phyloP scores from a whole-genome alignment of 2,888 invertebrate genomes.

The Eremobia ochroleuca region DNA sequence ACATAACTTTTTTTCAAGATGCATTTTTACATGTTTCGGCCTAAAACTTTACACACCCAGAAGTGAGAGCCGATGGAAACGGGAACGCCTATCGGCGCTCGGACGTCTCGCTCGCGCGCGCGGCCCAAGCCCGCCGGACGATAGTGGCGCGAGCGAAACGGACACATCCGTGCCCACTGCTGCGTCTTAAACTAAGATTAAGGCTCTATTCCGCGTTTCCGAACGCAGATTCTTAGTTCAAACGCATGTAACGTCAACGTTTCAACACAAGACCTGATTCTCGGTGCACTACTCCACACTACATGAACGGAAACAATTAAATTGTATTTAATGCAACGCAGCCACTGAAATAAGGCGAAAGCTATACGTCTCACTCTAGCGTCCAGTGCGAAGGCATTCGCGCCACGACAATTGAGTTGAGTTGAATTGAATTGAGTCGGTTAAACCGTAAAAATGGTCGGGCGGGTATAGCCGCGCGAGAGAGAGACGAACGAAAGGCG shows the following conservation, averaged over 20 bases:
- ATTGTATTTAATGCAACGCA: conserved; percentile 71
- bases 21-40: conserved; percentile 91
- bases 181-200: conserved; percentile 89
- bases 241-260: conserved; percentile 79
- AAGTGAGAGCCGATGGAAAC: conserved; percentile 82
- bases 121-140: conserved; percentile 78
- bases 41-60: conserved; percentile 91
- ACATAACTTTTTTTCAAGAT: conserved; percentile 92
- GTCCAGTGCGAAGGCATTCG: conserved; percentile 89
- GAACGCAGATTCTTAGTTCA: conserved; percentile 83
- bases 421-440: conserved; percentile 91
- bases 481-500: conserved; percentile 90
- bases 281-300: conserved; percentile 52
- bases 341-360: conserved; percentile 79
- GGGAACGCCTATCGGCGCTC: conserved; percentile 87
- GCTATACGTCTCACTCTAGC: conserved; percentile 89
- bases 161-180: conserved; percentile 80
- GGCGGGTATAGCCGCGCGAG: conserved; percentile 88
- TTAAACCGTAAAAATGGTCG: conserved; percentile 90
- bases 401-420: conserved; percentile 91
- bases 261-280: conserved; percentile 64
- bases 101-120: conserved; percentile 85
- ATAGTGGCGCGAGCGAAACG: conserved; percentile 89
- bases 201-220: conserved; percentile 87
- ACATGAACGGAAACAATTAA: conserved; percentile 61